Base-by-base conservation (phyloP, 2,888 invertebrate genomes). In the Biston betularia region DNA sequence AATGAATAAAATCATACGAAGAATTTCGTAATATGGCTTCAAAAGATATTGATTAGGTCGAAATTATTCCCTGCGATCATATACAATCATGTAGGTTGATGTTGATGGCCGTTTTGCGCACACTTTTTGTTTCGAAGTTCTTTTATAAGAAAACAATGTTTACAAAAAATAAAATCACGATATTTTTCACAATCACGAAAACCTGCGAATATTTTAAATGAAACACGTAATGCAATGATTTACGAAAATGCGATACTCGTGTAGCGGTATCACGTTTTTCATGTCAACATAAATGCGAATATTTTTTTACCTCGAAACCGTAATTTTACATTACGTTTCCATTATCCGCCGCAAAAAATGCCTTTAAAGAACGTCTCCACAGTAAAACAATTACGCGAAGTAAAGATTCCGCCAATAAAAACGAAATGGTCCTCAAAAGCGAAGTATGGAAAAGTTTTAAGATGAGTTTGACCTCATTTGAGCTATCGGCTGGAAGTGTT, bases 401-500 rank as follows among this genome's bases (percentile, higher is more conserved):
- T 75, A 69, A 67, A 71, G 70, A 71, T 68, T 72, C 70, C 68
- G 68, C 58, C 68, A 67, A 72, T 76, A 65, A 70, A 75, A 78
- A 77, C 56, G 66, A 46, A 62, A 62, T 58, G 63, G 65, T 48
- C 48, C 52, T 66, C 76, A 74, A 68, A 68, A 68, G 57, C 67
- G 63, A 74, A 79, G 76, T 70, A 67, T 67, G 59, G 67, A 75
- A 79, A 81, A 83, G 78, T 80, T 78, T 69, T 75, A 71, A 75
- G 75, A 73, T 73, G 74, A 83, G 85, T 88, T 85, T 84, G 89
- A 89, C 89, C 90, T 81, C 85, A 81, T 89, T 90, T 84, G 75
- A 85, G 80, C 83, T 85, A 88, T 89, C 82, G 81, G 82, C 85
- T 90, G 89, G 90, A 89, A 86, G 80, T 76, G 79, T 78, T 89